Evolutionary conservation across 2,113 vertebrate species (phyloP), one percentile per base, ranked within the genome.

Genomic region (Ochotona curzoniae): DNA sequence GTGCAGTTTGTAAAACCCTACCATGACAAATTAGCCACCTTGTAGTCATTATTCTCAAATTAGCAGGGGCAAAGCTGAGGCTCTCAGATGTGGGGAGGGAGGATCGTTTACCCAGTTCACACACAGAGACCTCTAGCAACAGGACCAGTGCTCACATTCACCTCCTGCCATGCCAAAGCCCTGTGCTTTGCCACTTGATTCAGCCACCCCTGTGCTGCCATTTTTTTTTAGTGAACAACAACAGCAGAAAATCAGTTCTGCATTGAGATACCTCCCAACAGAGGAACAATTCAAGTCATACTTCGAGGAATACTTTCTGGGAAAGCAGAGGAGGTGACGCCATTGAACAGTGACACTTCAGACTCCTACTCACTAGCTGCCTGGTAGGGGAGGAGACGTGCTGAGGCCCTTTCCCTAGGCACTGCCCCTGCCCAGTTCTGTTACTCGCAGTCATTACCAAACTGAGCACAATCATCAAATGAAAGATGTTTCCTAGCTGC

Each of bases 281-380:
- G 30, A 95, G 0, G 88, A 88, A 96, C 4, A 1, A 92, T 66
- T 95, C 92, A 35, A 97, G 94, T 93, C 18, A 54, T 91, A 87
- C 96, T 97, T 97, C 90, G 92, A 97, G 93, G 92, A 97, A 97
- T 44, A 76, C 76, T 85, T 97, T 96, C 17, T 12, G 93, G 85
- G 60, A 97, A 95, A 95, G 93, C 95, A 90, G 12, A 96, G 54
- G 51, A 70, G 70, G 95, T 96, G 95, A 95, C 70, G 82, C 80
- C 94, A 79, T 54, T 25, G 1, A 66, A 86, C 96, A 96, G 71
- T 94, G 90, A 96, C 95, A 96, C 71, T 26, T 74, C 57, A 60
- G 95, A 93, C 96, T 94, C 92, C 93, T 8, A 17, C 91, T 91
- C 76, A 91, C 26, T 83, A 80, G 80, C 87, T 90, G 92, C 80